Base-by-base conservation (phyloP, 2,888 invertebrate species). In the Bruchidius siliquastri region DNA sequence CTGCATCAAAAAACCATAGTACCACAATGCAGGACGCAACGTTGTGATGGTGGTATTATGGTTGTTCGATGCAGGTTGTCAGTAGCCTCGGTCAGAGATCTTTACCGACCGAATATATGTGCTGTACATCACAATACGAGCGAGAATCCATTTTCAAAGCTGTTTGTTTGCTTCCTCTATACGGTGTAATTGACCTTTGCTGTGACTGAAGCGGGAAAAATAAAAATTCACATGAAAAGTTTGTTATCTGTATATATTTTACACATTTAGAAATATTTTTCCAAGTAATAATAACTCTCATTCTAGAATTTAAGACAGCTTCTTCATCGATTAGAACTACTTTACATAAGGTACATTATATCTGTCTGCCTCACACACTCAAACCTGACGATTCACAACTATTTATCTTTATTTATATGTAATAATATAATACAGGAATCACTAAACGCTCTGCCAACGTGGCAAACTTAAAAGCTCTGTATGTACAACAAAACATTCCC, bases 231-330 rank as follows among this genome's bases (percentile, higher is more conserved):
- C 10, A 74, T 74, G 75, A 74, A 81, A 81, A 81, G 78, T 80
- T 81, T 80, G 81, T 81, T 82, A 84, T 84, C 82, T 82, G 83
- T 82, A 83, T 85, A 85, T 86, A 85, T 86, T 85, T 86, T 86
- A 86, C 84, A 86, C 86, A 86, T 86, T 86, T 86, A 86, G 85
- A 86, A 86, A 86, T 86, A 85, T 82, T 84, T 82, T 84, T 83
- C 84, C 82, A 82, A 82, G 82, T 82, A 83, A 83, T 85, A 83
- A 85, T 85, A 84, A 84, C 84, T 82, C 82, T 79, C 79, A 82
- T 84, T 78, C 85, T 85, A 86, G 20, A 84, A 83, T 83, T 83
- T 85, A 85, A 85, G 85, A 85, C 84, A 85, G 81, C 81, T 81
- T 79, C 74, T 76, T 77, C 75, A 73, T 69, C 49, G 8, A 76